These are phyloP conservation scores for Micromys minutus DNA, from an alignment of 2,113 vertebrate species.

Conservation along the genomic window DNA sequence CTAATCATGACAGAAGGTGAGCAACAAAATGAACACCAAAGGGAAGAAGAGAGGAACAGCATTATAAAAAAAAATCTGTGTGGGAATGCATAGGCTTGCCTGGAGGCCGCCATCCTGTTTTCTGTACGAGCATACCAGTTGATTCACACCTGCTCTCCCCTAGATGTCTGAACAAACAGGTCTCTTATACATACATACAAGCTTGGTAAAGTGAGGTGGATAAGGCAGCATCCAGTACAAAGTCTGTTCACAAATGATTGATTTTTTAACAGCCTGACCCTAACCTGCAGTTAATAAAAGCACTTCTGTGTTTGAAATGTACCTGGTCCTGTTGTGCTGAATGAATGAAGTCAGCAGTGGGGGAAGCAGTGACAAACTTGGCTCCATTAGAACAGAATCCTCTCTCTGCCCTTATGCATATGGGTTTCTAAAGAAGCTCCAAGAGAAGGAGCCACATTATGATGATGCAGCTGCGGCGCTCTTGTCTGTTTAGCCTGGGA, in stretches of 20 bases:
- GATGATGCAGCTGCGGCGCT: not conserved
- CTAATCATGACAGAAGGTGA: not conserved
- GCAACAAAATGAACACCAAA: not conserved
- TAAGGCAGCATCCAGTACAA: slow-evolving; percentile 47
- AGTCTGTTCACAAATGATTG: slow-evolving; percentile 8
- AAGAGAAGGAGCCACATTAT: not conserved
- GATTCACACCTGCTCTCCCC: not conserved
- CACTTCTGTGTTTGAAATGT: slow-evolving; percentile 40
- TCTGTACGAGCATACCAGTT: not conserved
- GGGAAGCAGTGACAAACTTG: not conserved
- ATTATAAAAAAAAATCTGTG: not conserved
- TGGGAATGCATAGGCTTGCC: not conserved
- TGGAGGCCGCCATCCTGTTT: too few relatives aligned
- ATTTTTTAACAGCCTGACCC: slow-evolving; percentile 54
- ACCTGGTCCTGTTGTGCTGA: slow-evolving; percentile 27
- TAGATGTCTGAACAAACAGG: not conserved
- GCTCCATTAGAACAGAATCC: not conserved
- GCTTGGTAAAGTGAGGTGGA: not conserved
- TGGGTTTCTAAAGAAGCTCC: not conserved
- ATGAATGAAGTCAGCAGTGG: not conserved
- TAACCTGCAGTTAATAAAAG: slow-evolving; percentile 34
- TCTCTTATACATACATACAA: not conserved
- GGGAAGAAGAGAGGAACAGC: not conserved
- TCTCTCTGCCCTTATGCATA: not conserved
- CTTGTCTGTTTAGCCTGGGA: not conserved